A percentile compares a stretch with the other conserved stretches of the same genome.
These are phyloP conservation scores for Condylostylus longicornis DNA, from an alignment of 1,140 invertebrate genomes.

Conservation along the genomic window DNA sequence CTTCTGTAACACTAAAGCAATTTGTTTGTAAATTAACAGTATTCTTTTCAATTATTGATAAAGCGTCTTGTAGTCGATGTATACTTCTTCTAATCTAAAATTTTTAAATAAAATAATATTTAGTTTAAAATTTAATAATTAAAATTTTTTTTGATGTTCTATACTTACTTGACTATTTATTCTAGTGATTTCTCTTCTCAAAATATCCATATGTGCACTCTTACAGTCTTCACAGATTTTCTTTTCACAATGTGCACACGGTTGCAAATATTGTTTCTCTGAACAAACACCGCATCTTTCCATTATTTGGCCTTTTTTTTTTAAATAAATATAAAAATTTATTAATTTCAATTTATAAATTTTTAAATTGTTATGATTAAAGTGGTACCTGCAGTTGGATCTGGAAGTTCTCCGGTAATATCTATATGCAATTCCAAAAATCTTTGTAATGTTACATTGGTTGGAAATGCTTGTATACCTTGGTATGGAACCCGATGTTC, in stretches of 20 bases:
- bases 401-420: constrained; percentile 79
- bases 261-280: constrained; percentile 79
- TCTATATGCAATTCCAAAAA: constrained; percentile 91
- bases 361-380: neutral
- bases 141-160: neutral
- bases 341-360: too few relatives aligned
- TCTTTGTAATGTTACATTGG: constrained; percentile 87
- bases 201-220: constrained; percentile 87
- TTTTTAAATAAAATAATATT: neutral
- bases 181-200: constrained; percentile 81
- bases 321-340: too few relatives aligned
- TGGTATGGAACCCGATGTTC: constrained; percentile 95
- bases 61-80: constrained; percentile 70
- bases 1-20: constrained; percentile 69
- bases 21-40: constrained; percentile 68
- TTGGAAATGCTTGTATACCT: constrained; percentile 88
- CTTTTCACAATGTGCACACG: constrained; percentile 89
- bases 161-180: constrained; percentile 77
- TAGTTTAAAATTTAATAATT: neutral
- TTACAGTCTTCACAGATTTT: constrained; percentile 83
- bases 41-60: constrained; percentile 72
- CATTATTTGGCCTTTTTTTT: constrained; percentile 58
- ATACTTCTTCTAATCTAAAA: constrained; percentile 57
- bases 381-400: constrained; percentile 67
- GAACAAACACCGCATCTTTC: constrained; percentile 80